phyloP scores from a whole-genome alignment of 2,888 invertebrate species.

The Lottia scabra region DNA sequence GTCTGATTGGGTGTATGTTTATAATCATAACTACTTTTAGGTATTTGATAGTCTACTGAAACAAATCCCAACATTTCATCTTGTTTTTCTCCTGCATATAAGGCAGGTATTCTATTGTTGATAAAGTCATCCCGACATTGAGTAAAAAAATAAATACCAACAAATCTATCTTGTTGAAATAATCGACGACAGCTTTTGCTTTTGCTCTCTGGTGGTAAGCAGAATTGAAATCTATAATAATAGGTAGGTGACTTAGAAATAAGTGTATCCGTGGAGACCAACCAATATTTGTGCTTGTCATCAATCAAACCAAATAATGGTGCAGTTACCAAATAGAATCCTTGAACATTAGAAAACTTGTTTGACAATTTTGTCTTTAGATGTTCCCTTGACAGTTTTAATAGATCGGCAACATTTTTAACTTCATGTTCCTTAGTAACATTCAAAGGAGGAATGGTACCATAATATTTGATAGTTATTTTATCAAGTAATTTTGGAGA shows the following conservation, averaged over 20 bases:
- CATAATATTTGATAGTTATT: no score
- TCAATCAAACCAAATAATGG: not conserved
- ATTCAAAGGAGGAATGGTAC: no score
- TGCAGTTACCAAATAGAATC: not conserved
- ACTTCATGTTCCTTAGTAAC: no score
- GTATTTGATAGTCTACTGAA: not conserved
- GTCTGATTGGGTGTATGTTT: not conserved
- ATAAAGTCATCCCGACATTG: slow-evolving; percentile 1
- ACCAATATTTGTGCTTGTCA: not conserved
- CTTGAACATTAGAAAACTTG: not conserved
- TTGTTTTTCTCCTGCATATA: not conserved
- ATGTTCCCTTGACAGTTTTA: no score
- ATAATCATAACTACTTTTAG: not conserved
- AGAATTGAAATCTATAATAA: not conserved
- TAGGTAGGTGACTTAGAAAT: not conserved
- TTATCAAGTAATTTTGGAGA: no score
- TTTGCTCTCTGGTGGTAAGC: not conserved
- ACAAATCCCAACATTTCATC: not conserved
- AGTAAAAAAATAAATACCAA: not conserved
- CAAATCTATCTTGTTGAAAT: not conserved
- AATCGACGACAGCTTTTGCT: not conserved
- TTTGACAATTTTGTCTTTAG: no score
- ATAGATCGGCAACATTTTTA: no score
- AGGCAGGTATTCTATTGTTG: not conserved
- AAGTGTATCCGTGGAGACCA: not conserved